Evolutionary conservation across 2,888 invertebrate genomes (phyloP).

Genomic region (Ennomos erosarius): DNA sequence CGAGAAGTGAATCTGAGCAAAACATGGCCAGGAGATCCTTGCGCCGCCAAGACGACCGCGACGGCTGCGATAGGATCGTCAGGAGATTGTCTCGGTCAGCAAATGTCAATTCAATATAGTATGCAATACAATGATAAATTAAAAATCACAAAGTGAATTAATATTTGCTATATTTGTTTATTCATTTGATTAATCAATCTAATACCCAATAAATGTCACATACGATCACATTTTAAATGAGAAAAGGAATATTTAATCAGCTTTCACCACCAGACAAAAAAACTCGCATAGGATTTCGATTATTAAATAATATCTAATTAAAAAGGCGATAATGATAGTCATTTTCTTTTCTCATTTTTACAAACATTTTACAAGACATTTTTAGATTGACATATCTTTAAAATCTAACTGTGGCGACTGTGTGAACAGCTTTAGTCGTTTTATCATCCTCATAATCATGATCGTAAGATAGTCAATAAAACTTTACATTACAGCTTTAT

Average conservation of each 20-base stretch:
- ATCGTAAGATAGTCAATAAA: not conserved
- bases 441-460: not conserved
- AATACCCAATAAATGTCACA: slow-evolving; percentile 52
- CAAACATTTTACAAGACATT: slow-evolving; percentile 37
- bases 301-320: slow-evolving; percentile 5
- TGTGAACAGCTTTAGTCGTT: not conserved
- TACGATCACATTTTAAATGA: slow-evolving; percentile 66
- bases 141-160: not conserved
- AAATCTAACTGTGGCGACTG: not conserved
- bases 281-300: slow-evolving; percentile 2
- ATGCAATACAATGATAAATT: not conserved
- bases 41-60: no score
- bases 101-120: no score
- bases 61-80: no score
- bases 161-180: slow-evolving; percentile 60
- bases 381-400: slow-evolving; percentile 14
- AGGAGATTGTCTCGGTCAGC: no score
- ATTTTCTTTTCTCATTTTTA: slow-evolving; percentile 73
- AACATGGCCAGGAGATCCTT: no score
- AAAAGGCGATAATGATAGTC: slow-evolving; percentile 40
- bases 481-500: no score
- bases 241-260: slow-evolving; percentile 60
- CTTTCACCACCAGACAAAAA: slow-evolving; percentile 4
- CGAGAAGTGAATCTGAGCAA: no score
- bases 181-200: slow-evolving; percentile 56